Conservation (phyloP, 2,113 vertebrate species). For the Silurus asotus region DNA sequence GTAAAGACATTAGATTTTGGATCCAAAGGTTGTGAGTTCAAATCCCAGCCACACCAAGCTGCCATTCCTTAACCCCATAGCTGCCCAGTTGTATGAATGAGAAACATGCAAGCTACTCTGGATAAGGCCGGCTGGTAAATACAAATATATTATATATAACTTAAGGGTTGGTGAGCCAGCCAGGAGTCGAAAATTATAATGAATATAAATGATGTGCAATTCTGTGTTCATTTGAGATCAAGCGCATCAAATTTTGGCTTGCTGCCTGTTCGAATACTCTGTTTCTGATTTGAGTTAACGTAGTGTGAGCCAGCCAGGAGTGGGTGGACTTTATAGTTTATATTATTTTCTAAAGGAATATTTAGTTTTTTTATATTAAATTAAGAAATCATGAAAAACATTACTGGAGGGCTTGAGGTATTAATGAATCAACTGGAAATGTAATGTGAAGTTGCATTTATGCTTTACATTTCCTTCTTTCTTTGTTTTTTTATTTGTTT, state of each 20-base stretch:
- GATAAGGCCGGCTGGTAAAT: too few relatives aligned
- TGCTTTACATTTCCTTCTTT: not conserved
- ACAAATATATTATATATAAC: too few relatives aligned
- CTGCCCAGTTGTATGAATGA: too few relatives aligned
- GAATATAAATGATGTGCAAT: not conserved
- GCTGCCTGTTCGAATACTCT: not conserved
- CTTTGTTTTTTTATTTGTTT: not conserved
- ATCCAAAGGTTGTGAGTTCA: too few relatives aligned
- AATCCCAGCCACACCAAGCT: too few relatives aligned
- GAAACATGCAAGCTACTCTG: too few relatives aligned
- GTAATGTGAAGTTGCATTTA: not conserved
- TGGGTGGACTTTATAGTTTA: not conserved
- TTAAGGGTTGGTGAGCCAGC: not conserved
- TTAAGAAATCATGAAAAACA: not conserved
- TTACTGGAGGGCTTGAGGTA: not conserved
- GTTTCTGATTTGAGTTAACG: not conserved
- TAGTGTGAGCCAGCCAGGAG: not conserved
- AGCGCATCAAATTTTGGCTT: not conserved
- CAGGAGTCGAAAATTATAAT: not conserved
- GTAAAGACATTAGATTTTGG: too few relatives aligned
- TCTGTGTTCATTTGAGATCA: not conserved
- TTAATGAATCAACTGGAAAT: not conserved
- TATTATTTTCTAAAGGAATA: not conserved
- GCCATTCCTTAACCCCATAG: too few relatives aligned
- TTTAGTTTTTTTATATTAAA: not conserved